These are phyloP conservation scores for Beris morrisii DNA, from an alignment of 2,888 invertebrate species.

Conservation along the genomic window DNA sequence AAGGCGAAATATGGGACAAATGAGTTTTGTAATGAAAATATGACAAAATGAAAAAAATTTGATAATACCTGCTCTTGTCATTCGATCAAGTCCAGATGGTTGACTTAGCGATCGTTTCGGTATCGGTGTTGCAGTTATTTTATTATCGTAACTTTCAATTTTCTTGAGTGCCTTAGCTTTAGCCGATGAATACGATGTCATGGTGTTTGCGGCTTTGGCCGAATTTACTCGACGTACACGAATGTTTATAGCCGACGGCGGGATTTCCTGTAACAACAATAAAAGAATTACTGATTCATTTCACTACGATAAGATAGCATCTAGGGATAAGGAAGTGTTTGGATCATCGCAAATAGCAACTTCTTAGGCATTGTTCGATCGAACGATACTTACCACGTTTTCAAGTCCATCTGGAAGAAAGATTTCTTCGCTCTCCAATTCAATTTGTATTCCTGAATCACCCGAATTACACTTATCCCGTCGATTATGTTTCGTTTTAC, in stretches of 20 bases:
- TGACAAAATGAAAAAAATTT: slow-evolving; percentile 15
- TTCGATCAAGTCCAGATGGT: slow-evolving; percentile 57
- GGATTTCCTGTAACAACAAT: slow-evolving; percentile 40
- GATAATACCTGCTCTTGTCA: slow-evolving; percentile 38
- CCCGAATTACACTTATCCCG: slow-evolving; percentile 74
- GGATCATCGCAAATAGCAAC: too few relatives aligned
- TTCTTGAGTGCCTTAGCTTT: slow-evolving; percentile 48
- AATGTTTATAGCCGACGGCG: slow-evolving; percentile 43
- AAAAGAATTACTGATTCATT: not conserved
- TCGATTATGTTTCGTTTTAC: slow-evolving; percentile 68
- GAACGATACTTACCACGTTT: slow-evolving; percentile 35
- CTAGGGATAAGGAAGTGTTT: too few relatives aligned
- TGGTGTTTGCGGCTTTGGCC: slow-evolving; percentile 47
- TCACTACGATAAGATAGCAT: not conserved
- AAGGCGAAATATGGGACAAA: not conserved
- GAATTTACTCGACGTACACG: slow-evolving; percentile 53
- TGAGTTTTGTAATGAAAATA: slow-evolving; percentile 1
- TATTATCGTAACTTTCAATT: slow-evolving; percentile 45
- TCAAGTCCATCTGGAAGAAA: slow-evolving; percentile 39
- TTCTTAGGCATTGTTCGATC: too few relatives aligned
- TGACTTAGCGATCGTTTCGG: slow-evolving; percentile 67
- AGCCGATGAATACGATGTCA: slow-evolving; percentile 36
- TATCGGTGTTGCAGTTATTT: slow-evolving; percentile 48
- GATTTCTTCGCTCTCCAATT: slow-evolving; percentile 57
- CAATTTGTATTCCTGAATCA: slow-evolving; percentile 73